Evolutionary conservation across 2,797 vertebrate genomes (phyloP).

Genomic region (Erithacus rubecula): DNA sequence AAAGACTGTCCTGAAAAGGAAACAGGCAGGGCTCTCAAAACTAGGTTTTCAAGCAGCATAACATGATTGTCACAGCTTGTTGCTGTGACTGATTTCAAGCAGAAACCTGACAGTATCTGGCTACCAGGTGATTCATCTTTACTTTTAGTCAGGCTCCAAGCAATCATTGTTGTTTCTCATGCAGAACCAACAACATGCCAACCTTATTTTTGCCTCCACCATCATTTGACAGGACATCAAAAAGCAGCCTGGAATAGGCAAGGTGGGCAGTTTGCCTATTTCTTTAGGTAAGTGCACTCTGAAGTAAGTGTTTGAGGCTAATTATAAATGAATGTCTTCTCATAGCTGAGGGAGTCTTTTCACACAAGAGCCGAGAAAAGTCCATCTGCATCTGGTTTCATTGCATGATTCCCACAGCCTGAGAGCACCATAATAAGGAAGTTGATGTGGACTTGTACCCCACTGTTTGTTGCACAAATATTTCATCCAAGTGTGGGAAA

Average conservation of each 20-base stretch:
- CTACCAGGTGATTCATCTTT: slow-evolving; percentile 41
- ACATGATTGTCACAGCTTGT: not conserved
- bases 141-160: not conserved
- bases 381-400: not conserved
- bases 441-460: not conserved
- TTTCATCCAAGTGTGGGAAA: not conserved
- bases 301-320: not conserved
- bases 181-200: slow-evolving; percentile 2
- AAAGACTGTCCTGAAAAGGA: not conserved
- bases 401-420: not conserved
- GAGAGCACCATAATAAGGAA: not conserved
- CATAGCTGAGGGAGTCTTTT: not conserved
- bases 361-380: not conserved
- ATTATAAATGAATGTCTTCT: not conserved
- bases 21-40: not conserved
- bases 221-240: not conserved
- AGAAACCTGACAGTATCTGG: not conserved
- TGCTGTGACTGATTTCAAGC: slow-evolving; percentile 24
- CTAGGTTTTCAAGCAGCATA: not conserved
- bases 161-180: slow-evolving; percentile 32
- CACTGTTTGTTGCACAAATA: not conserved
- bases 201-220: not conserved
- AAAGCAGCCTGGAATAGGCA: not conserved
- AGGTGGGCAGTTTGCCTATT: not conserved
- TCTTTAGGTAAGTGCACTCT: not conserved